Base-by-base conservation (phyloP, 23 tunicate species). In the Phallusia fumigata region DNA sequence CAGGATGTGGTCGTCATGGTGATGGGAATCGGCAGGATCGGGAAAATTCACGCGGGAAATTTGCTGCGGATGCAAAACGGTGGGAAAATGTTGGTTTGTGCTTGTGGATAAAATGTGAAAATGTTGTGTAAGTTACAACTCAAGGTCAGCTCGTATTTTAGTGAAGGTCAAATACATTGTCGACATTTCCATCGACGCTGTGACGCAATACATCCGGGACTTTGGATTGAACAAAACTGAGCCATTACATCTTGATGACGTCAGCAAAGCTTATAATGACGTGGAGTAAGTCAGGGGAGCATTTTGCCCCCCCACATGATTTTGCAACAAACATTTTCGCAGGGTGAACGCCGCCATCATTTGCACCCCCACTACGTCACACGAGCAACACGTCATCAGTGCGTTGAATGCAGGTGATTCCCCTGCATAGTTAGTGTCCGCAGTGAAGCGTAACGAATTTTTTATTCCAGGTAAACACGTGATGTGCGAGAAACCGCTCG, bases 401-500 rank as follows among this genome's bases (percentile, higher is more conserved):
- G 82, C 88, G 1, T 52, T 85, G 0, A 36, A 53, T 10, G 65
- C 64, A 33, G 88, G 88, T 85, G 35, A 40, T 3, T 19, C 21
- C 40, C 33, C 45, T 32, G n/a, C n/a, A n/a, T n/a, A n/a, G n/a
- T n/a, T n/a, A n/a, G n/a, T n/a, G n/a, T n/a, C n/a, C n/a, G n/a
- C n/a, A n/a, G n/a, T n/a, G 10, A 40, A 40, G 47, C 47, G 10
- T 10, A 40, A 40, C 47, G 8, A 40, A 40, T 40, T 40, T 58
- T 22, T 58, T 82, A 15, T 65, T 19, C 10, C 82, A 85, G 88
- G 88, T 21, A 85, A 85, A 77, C 51, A 81, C 34, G 88, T 85
- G 31, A 85, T 85, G 88, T 85, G 88, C 64, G 88, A 85, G 34
- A 85, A 85, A 32, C 88, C 88, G 30, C 74, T 85, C 0, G 80